Evolutionary conservation across 2,797 vertebrate species (phyloP), one percentile per base, ranked within the genome.

Genomic region (Sphenopsis melanotis): DNA sequence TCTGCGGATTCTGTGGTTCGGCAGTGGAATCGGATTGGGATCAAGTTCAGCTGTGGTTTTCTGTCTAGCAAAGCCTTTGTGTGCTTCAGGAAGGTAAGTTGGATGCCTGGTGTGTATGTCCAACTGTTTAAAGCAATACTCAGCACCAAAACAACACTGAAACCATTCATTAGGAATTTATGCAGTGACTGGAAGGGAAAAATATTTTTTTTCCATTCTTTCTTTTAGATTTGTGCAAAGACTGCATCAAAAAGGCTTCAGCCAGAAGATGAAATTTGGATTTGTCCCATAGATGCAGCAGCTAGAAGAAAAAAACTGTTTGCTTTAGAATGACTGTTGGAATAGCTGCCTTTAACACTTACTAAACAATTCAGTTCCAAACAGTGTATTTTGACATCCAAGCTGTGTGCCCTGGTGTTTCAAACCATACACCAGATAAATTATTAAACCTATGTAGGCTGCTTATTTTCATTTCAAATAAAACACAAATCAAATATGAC

Each of bases 401-500:
- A 80, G 47, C 7, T 0, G 1, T 63, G 24, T 81, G 39, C 37
- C 60, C 13, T 50, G 66, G 41, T 66, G 22, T 66, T 94, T 95
- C 69, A 94, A 94, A 74, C 55, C 60, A 87, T 94, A 92, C 56
- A 20, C 17, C 55, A 49, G 66, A 91, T 92, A 90, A 94, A 93
- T 95, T 88, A 95, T 96, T 96, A 92, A 94, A 39, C 41, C 34
- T 75, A 24, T 21, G 32, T 46, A 49, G 18, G 53, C 44, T 87
- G 39, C 57, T 87, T 71, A 75, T 94, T 89, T 92, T 30, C n/a
- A 79, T 94, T 93, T 95, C 70, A 94, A 93, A 90, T 92, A 85
- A 83, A 93, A 89, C 39, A 82, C 36, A 92, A 93, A 82, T 88
- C 60, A 96, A 95, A 93, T 91, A 87, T 68, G 70, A 59, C 60